These are phyloP conservation scores for Arvicanthis niloticus DNA, from an alignment of 2,113 vertebrate genomes.

Conservation along the genomic window DNA sequence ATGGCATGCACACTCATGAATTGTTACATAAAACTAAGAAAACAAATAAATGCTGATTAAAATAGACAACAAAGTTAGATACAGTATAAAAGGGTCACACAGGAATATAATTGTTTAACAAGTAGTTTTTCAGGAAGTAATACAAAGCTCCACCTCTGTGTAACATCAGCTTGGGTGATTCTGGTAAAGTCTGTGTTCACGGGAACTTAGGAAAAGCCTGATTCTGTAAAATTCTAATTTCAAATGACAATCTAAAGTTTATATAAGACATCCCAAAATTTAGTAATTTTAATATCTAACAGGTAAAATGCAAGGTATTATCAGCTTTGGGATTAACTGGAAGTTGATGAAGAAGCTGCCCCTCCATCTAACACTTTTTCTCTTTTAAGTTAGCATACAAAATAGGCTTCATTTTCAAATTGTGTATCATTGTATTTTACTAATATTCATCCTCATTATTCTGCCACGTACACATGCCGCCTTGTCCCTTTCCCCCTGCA, in stretches of 20 bases:
- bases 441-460: background rate
- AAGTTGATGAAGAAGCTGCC: background rate
- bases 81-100: slow-evolving; percentile 32
- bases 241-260: background rate
- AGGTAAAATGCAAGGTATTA: slow-evolving; percentile 47
- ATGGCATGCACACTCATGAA: background rate
- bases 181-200: slow-evolving; percentile 43
- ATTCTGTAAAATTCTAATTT: slow-evolving; percentile 64
- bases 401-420: background rate
- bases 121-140: slow-evolving; percentile 44
- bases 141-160: slow-evolving; percentile 44
- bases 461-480: background rate
- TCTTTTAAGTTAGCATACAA: background rate
- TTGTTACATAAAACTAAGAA: background rate
- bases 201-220: background rate
- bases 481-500: background rate
- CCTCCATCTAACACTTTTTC: background rate
- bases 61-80: slow-evolving; percentile 75
- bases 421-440: background rate
- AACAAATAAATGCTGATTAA: slow-evolving; percentile 60
- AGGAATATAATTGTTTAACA: background rate
- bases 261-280: background rate
- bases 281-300: slow-evolving; percentile 28
- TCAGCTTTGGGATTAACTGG: background rate
- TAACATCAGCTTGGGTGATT: background rate